Base-by-base conservation (phyloP, 2,797 vertebrate species). In the Enteromius radiatus region DNA sequence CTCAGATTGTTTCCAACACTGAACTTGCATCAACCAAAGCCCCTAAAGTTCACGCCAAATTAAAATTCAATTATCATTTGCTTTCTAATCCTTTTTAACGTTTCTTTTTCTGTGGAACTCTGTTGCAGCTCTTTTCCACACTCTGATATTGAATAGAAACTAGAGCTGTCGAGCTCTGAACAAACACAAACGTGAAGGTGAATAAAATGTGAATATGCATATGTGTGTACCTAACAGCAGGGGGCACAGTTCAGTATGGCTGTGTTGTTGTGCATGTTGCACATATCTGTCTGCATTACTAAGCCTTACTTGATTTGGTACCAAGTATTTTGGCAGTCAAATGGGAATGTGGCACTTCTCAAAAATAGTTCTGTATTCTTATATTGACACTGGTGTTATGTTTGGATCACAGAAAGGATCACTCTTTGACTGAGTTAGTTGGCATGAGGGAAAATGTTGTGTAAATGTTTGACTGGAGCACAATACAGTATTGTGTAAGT, bases 401-500 rank as follows among this genome's bases (percentile, higher is more conserved):
- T 36, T 56, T 84, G 28, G 52, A 41, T 85, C 56, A 59, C 47
- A 81, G 56, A 83, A 15, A 47, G 43, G 19, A 76, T 84, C 65
- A 64, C 33, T 75, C 45, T 83, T 78, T 38, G 41, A 47, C 61
- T 73, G 56, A 64, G 36, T 82, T 15, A 67, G 52, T 54, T 75
- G 63, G 63, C 28, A 38, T 47, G 69, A 52, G 65, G 49, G 73
- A 52, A 76, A 86, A 81, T 52, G 79, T 64, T 69, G 80, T 80
- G 63, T 81, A 77, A 75, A 85, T 78, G 77, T 84, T 78, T 83
- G 80, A 85, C 70, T 17, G 1, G 69, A 78, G 68, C 75, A 90
- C 87, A 91, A 87, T 80, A 80, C 15, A 21, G 54, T 71, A 78
- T 83, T 89, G 88, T 91, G 64, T 80, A 33, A 78, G 52, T 56